These are phyloP conservation scores for Helogale parvula DNA, from an alignment of 2,113 vertebrate genomes.

Conservation along the genomic window DNA sequence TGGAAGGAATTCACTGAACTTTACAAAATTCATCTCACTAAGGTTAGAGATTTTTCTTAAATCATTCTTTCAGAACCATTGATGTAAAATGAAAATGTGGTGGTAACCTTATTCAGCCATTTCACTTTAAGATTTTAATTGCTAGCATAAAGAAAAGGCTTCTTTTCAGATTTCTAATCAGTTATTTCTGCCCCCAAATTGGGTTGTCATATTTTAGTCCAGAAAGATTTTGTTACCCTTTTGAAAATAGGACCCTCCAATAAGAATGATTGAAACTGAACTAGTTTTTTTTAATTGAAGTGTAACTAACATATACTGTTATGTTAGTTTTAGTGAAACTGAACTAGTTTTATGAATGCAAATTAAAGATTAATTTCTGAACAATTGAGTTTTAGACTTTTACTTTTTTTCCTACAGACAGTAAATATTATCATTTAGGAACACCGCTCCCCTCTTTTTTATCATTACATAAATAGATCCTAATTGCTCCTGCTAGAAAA, in stretches of 20 bases:
- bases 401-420: constrained; percentile 16
- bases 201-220: constrained; percentile 28
- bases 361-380: constrained; percentile 56
- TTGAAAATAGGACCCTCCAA: not conserved
- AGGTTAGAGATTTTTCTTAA: constrained; percentile 75
- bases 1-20: constrained; percentile 62
- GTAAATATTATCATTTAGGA: constrained; percentile 32
- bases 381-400: constrained; percentile 44
- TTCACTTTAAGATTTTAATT: constrained; percentile 64
- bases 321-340: not conserved
- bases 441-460: not conserved
- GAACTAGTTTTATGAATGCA: constrained; percentile 46
- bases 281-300: not conserved
- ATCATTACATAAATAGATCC: constrained; percentile 22
- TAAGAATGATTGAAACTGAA: constrained; percentile 24
- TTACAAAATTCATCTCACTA: constrained; percentile 76
- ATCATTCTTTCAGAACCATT: constrained; percentile 64
- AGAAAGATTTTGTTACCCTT: constrained; percentile 55
- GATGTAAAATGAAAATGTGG: constrained; percentile 63
- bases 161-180: constrained; percentile 16
- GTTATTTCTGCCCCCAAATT: constrained; percentile 49
- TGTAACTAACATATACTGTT: not conserved
- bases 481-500: constrained; percentile 53
- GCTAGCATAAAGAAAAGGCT: not conserved
- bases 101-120: constrained; percentile 50